Percentiles rank a stretch among this genome's conserved stretches.
phyloP scores from a whole-genome alignment of 2,888 invertebrate species.

The Hofmannophila pseudospretella region DNA sequence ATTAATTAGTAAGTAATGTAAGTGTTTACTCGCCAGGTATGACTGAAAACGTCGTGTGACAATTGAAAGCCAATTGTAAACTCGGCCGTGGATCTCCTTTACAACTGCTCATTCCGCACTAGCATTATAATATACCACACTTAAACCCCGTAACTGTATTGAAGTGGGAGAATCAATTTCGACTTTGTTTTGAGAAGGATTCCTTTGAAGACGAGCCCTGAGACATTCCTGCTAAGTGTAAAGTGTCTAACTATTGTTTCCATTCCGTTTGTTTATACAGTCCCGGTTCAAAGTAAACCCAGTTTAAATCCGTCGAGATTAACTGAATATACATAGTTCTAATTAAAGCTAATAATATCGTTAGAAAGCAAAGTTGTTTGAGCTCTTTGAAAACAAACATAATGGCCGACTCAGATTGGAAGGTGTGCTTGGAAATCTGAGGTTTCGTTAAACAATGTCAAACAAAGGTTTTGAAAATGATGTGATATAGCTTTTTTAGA shows the following conservation, averaged over 20 bases:
- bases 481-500: background rate
- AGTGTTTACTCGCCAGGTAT: too few species aligned
- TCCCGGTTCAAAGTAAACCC: constrained; percentile 5
- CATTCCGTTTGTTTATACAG: constrained; percentile 6
- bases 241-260: constrained; percentile 2
- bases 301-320: constrained; percentile 6
- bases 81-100: too few species aligned
- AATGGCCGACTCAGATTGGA: background rate
- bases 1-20: too few species aligned
- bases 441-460: background rate
- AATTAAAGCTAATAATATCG: constrained; percentile 1
- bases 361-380: background rate
- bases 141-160: too few species aligned
- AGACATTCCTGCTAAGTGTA: constrained; percentile 1
- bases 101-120: too few species aligned
- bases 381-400: background rate
- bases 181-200: constrained; percentile 5
- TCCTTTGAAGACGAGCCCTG: background rate
- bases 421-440: background rate
- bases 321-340: constrained; percentile 2
- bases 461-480: background rate
- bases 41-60: too few species aligned
- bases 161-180: background rate
- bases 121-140: too few species aligned
- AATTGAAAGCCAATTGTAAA: too few species aligned